Percentiles rank a stretch among this genome's conserved stretches.
Evolutionary conservation across 2,113 vertebrate genomes (phyloP).

Genomic region (Bagarius yarrelli): DNA sequence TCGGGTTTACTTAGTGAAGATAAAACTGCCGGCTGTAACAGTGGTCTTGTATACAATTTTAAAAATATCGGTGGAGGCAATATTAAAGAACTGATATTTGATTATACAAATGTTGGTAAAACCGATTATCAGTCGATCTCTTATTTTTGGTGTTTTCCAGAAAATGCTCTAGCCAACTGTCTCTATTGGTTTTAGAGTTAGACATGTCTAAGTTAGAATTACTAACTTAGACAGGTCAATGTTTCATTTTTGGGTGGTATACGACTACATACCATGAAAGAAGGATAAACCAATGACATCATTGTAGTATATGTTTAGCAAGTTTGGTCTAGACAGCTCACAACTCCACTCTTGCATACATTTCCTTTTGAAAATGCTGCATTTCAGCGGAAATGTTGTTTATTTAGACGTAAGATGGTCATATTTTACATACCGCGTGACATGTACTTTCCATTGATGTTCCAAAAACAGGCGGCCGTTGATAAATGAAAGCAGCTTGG

Average conservation of each 20-base stretch:
- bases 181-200: too few relatives aligned
- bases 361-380: not conserved
- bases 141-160: not conserved
- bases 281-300: not conserved
- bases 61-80: too few relatives aligned
- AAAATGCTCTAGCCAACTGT: not conserved
- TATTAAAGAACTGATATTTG: too few relatives aligned
- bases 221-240: not conserved
- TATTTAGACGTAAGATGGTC: not conserved
- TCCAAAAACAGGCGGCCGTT: not conserved
- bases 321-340: constrained; percentile 43
- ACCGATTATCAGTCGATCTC: not conserved
- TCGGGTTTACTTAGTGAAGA: too few relatives aligned
- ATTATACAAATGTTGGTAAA: too few relatives aligned
- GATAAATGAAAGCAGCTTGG: not conserved
- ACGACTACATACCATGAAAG: constrained; percentile 43
- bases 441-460: not conserved
- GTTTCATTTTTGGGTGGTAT: constrained; percentile 37
- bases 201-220: too few relatives aligned
- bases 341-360: not conserved
- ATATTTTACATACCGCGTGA: not conserved
- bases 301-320: constrained; percentile 37
- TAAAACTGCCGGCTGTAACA: too few relatives aligned
- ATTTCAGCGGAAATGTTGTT: constrained; percentile 11
- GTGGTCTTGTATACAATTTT: too few relatives aligned